Conservation (phyloP, 1,140 invertebrate species). For the Ephestia elutella region DNA sequence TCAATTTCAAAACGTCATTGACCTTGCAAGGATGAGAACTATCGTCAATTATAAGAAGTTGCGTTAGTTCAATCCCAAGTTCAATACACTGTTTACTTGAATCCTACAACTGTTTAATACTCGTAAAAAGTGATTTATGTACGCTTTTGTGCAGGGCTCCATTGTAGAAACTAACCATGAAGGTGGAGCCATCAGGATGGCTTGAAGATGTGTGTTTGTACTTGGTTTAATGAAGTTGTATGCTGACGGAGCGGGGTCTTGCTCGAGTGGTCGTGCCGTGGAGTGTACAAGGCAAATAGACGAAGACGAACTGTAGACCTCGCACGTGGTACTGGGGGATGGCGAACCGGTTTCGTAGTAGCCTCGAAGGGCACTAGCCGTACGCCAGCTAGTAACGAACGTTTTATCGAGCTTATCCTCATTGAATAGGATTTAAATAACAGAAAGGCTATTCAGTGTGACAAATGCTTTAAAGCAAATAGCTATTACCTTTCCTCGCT, state of each 20-base stretch:
- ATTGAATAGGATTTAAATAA: not conserved
- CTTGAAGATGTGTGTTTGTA: not conserved
- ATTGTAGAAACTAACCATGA: not conserved
- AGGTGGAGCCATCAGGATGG: not conserved
- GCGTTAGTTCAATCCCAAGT: too few species aligned
- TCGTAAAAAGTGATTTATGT: slow-evolving; percentile 47
- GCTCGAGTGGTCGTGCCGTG: slow-evolving; percentile 12
- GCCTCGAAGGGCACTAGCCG: slow-evolving; percentile 57
- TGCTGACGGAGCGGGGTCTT: slow-evolving; percentile 9
- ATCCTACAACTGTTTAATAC: slow-evolving; percentile 30
- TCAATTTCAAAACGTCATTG: not conserved
- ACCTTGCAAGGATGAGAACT: not conserved
- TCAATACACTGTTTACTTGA: slow-evolving; percentile 5
- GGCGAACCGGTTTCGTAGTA: slow-evolving; percentile 57
- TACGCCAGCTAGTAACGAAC: slow-evolving; percentile 25
- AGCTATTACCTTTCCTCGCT: not conserved
- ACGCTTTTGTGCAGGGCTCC: slow-evolving; percentile 34
- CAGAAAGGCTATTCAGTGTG: not conserved
- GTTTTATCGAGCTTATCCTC: not conserved
- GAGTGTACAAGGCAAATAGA: slow-evolving; percentile 43
- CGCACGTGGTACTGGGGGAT: slow-evolving; percentile 54
- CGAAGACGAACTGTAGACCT: slow-evolving; percentile 55
- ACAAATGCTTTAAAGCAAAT: not conserved
- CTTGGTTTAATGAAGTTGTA: not conserved
- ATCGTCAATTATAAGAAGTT: slow-evolving; percentile 1